A percentile compares a stretch with the other conserved stretches of the same genome.
phyloP scores from a whole-genome alignment of 23 tunicate species.

The Halocynthia aurantium region DNA sequence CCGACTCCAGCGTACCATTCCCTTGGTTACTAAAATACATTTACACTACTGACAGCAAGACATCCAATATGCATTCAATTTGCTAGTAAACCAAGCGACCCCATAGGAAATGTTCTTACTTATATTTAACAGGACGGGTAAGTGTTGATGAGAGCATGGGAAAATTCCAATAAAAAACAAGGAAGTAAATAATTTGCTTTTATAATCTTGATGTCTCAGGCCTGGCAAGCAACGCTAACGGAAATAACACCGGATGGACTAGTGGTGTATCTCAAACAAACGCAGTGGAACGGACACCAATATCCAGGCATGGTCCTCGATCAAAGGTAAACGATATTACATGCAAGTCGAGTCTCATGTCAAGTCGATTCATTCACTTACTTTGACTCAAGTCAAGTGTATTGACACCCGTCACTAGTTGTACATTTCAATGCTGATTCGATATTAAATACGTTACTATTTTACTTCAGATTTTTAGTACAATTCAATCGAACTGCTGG shows the following conservation, averaged over 20 bases:
- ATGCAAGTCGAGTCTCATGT: too few species aligned
- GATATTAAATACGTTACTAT: neutral
- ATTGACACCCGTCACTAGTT: too few species aligned
- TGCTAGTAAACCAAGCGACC: too few species aligned
- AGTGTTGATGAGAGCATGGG: too few species aligned
- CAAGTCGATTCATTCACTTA: too few species aligned
- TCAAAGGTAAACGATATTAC: conserved; percentile 47
- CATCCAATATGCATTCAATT: too few species aligned
- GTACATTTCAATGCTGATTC: too few species aligned
- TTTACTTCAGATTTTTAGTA: conserved; percentile 26
- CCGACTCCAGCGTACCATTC: neutral
- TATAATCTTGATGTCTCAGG: conserved; percentile 11
- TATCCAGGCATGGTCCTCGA: conserved; percentile 69
- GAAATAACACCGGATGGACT: conserved; percentile 37
- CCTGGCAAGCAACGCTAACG: conserved; percentile 55
- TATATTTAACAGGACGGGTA: too few species aligned
- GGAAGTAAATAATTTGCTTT: neutral
- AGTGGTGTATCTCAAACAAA: conserved; percentile 53
- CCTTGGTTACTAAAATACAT: neutral
- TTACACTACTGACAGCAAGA: neutral
- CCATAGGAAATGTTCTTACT: too few species aligned
- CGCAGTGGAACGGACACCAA: conserved; percentile 61
- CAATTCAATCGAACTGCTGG: conserved; percentile 27
- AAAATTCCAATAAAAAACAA: neutral
- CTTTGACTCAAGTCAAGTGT: too few species aligned